These are phyloP conservation scores for Bimastos eiseni DNA, from an alignment of 2,888 invertebrate species.

Conservation along the genomic window DNA sequence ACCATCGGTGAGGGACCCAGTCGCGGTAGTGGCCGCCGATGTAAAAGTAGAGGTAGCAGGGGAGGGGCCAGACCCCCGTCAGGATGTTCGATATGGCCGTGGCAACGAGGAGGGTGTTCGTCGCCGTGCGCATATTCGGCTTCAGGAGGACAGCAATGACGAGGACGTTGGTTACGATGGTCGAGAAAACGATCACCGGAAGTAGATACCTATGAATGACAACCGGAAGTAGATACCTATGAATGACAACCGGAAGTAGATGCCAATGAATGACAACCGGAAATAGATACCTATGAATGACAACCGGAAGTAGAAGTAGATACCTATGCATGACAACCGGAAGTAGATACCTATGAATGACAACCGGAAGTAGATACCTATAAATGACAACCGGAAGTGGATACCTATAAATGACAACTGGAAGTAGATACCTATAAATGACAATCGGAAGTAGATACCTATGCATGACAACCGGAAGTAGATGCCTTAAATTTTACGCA, in stretches of 20 bases:
- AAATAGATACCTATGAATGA: no score
- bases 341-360: no score
- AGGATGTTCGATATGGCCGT: constrained; percentile 95
- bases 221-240: no score
- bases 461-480: no score
- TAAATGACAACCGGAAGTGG: constrained; percentile 81
- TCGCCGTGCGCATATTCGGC: constrained; percentile 87
- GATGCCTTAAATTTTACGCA: no score
- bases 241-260: no score
- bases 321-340: no score
- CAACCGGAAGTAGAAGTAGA: no score
- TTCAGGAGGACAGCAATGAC: constrained; percentile 87
- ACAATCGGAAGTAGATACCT: constrained; percentile 83
- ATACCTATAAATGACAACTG: constrained; percentile 79
- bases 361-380: constrained; percentile 80
- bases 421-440: constrained; percentile 78
- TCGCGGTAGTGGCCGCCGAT: constrained; percentile 85
- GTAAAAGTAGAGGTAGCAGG: constrained; percentile 85
- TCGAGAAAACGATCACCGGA: constrained; percentile 82
- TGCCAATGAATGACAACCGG: no score
- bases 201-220: constrained; percentile 78
- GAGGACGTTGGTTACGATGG: constrained; percentile 84
- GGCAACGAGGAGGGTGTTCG: constrained; percentile 84
- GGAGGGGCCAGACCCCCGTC: constrained; percentile 67
- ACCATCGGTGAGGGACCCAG: constrained; percentile 75